Evolutionary conservation across 1,140 invertebrate species (phyloP), one percentile per base, ranked within the genome.

Genomic region (Odontomachus brunneus): DNA sequence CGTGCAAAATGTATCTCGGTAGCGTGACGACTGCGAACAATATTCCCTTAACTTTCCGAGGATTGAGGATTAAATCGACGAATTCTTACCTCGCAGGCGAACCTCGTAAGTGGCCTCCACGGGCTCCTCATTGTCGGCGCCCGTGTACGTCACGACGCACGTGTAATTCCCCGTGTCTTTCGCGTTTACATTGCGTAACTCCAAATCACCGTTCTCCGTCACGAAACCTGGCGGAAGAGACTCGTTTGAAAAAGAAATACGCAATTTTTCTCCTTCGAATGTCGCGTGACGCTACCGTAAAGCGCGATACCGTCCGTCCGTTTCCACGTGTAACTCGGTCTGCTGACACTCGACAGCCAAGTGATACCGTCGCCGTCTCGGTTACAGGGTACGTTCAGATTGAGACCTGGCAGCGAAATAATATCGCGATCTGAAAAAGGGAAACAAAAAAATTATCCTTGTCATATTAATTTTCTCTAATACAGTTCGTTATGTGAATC

Each of bases 81-180:
- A 44, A 4, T 44, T 44, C 55, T 24, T n/a, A 78, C 75, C 75
- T 80, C 48, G 75, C 51, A 80, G 69, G 44, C 44, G 75, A 24
- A 80, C 11, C 5, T 80, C 65, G n/a, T 92, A 93, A 71, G 85
- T 75, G 73, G 86, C 89, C 55, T 89, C 69, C 48, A 92, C 85
- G 48, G 88, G 80, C 66, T 92, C 90, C 59, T 92, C 92, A 75
- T 91, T 92, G 67, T 93, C 92, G 24, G 92, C 91, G 83, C 92
- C 90, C 44, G 90, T 89, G 82, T 92, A 93, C 17, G 83, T 91
- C 53, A 92, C 87, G 33, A 88, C 80, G 72, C 92, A 93, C 1
- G 89, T 91, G 86, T 93, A 93, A 89, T 93, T 93, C 63, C 90
- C 91, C 0, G 91, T 86, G 67, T 92, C 91, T 83, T 89, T 90